Conservation (phyloP, 1,140 invertebrate species). For the Aphaenogaster ashmeadi region DNA sequence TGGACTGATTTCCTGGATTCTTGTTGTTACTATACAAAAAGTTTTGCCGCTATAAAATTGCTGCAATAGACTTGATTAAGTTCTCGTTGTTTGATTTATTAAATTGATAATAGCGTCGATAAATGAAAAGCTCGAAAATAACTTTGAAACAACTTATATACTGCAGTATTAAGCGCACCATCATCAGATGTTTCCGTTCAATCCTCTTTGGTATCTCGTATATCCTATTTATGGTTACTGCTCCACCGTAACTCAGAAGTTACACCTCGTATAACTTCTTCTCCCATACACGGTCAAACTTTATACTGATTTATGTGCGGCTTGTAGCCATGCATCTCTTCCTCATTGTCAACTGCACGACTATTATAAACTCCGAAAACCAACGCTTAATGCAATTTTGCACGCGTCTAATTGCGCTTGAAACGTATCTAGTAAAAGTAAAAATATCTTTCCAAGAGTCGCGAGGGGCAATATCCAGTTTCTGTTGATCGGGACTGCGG, state of each 20-base stretch:
- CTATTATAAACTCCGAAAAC: conserved; percentile 22
- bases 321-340: conserved; percentile 31
- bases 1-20: background rate
- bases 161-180: background rate
- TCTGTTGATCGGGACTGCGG: background rate
- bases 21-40: background rate
- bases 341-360: conserved; percentile 47
- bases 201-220: conserved; percentile 37
- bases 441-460: background rate
- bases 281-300: conserved; percentile 38
- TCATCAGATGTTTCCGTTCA: conserved; percentile 20
- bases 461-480: background rate
- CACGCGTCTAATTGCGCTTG: background rate
- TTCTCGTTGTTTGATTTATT: background rate
- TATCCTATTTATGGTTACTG: conserved; percentile 45
- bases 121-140: background rate
- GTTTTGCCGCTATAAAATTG: background rate
- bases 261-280: conserved; percentile 49
- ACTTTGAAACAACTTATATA: no score
- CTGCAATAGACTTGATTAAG: background rate
- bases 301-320: conserved; percentile 49
- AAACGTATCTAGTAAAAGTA: background rate
- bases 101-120: background rate
- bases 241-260: conserved; percentile 39
- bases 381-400: conserved; percentile 26